Percentiles rank a stretch among this genome's conserved stretches.
These are phyloP conservation scores for Drosophila subsilvestris DNA, from an alignment of 2,888 invertebrate genomes.

Conservation along the genomic window DNA sequence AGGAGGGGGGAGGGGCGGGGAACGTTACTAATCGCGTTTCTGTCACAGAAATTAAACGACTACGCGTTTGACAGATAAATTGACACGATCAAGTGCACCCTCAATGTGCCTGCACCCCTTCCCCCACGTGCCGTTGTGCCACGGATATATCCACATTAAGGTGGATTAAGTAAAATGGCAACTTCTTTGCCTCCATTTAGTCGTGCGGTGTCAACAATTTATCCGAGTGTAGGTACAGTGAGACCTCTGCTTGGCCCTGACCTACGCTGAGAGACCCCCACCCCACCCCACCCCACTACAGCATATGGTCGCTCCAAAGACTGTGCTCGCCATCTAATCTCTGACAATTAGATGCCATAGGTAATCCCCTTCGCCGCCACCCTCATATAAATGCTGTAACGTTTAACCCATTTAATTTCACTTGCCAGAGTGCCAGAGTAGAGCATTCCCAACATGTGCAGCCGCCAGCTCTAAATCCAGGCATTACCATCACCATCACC, in stretches of 20 bases:
- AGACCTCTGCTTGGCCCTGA: no score
- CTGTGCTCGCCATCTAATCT: not conserved
- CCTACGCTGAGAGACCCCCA: no score
- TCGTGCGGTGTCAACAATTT: slow-evolving; percentile 47
- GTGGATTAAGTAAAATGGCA: slow-evolving; percentile 73
- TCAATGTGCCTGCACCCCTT: no score
- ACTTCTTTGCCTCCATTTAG: slow-evolving; percentile 65
- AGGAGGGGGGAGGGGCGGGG: no score
- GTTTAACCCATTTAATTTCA: not conserved
- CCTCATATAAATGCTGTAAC: not conserved
- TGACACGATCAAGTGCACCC: slow-evolving; percentile 77
- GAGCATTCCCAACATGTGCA: slow-evolving; percentile 34
- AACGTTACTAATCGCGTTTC: slow-evolving; percentile 75
- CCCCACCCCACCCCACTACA: no score
- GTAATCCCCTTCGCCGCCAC: not conserved
- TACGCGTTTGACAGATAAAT: slow-evolving; percentile 76
- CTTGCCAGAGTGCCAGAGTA: not conserved
- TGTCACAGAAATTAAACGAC: slow-evolving; percentile 80
- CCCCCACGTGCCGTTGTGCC: not conserved
- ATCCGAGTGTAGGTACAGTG: not conserved
- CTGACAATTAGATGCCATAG: not conserved
- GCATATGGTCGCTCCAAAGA: no score
- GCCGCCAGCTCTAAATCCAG: not conserved
- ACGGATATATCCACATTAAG: slow-evolving; percentile 57
- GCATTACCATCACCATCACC: not conserved